Base-by-base conservation (phyloP, 2,797 vertebrate genomes). In the Poeciliopsis paucimaculata region DNA sequence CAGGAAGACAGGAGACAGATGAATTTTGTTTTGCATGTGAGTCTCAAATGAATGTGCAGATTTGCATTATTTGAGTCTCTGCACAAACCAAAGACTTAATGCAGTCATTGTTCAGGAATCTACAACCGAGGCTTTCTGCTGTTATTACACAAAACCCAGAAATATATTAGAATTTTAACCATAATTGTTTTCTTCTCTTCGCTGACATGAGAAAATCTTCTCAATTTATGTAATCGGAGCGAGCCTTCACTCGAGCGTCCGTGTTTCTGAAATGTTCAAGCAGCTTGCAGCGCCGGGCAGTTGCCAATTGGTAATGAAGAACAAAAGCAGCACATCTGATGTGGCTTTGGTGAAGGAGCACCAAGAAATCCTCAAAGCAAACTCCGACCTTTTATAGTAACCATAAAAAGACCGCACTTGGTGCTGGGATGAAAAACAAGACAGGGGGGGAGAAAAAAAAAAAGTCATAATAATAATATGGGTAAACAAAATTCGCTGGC, bases 401-500 rank as follows among this genome's bases (percentile, higher is more conserved):
- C 95, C 95, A 96, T 97, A 96, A 96, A 97, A 93, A 94, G 92
- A 95, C 96, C 94, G 83, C 96, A 96, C 91, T 88, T 94, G 92
- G 94, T 79, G 95, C 90, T 93, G 86, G 93, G 80, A 82, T 79
- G 75, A 84, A 89, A 90, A 91, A 86, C 76, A 85, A 84, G 78
- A 90, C 43, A 26, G 45, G 72, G 49, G 20, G 20, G 20, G 1
- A 2, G 3, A 26, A 9, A 71, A 80, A 88, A 86, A 86, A 81
- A 88, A 86, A 86, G 91, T 88, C 78, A 93, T 80, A 86, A 92
- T 92, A 96, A 95, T 94, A 96, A 94, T 95, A 91, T 86, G 91
- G 94, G 96, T 96, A 97, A 97, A 97, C 96, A 97, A 96, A 97
- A 97, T 97, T 90, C 96, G 96, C 96, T 97, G 95, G 94, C 94